Base-by-base conservation (phyloP, 2,888 invertebrate genomes). In the Caenorhabditis sulstoni region DNA sequence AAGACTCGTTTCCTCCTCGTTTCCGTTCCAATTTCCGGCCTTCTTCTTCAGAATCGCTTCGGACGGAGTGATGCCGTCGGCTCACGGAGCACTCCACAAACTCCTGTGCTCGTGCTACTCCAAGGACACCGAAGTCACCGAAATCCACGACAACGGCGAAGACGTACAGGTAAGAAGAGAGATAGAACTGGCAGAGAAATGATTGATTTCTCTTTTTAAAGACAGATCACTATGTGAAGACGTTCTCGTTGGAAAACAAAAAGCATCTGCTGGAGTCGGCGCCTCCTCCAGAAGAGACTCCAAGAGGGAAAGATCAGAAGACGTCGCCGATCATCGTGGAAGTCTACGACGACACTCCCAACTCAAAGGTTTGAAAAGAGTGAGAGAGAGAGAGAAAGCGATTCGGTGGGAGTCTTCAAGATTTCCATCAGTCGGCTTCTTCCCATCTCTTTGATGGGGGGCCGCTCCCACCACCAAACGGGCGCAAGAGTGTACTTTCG, bases 51-150 rank as follows among this genome's bases (percentile, higher is more conserved):
- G 78, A 52, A 78, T 78, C 73, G 78, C 78, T 23, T 35, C 37
- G n/a, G 71, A 71, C 71, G 78, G 78, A 73, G 78, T 78, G 58
- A 81, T 81, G 81, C 81, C 81, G 11, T 81, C 81, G 7, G 65
- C 81, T 2, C 76, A 81, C 14, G 73, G 76, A 57, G 67, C 77
- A 20, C 66, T 81, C 9, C 76, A 77, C 45, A 81, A 81, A 65
- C 55, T 81, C 1, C 53, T 81, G 3, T 81, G 81, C 52, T 71
- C 71, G 14, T 81, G 81, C 29, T 81, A 81, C 29, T 74, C 74
- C 29, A 75, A 70, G 41, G 57, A 74, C 47, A 66, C 70, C 7
- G 75, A 79, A 22, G 70, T 75, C 11, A 44, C 62, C 9, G 76
- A 76, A n/a, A 45, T 68, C 16, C 50, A 74, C 20, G 59, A 59